Conservation (phyloP, 2,797 vertebrate species). For the Sebastes jordani region DNA sequence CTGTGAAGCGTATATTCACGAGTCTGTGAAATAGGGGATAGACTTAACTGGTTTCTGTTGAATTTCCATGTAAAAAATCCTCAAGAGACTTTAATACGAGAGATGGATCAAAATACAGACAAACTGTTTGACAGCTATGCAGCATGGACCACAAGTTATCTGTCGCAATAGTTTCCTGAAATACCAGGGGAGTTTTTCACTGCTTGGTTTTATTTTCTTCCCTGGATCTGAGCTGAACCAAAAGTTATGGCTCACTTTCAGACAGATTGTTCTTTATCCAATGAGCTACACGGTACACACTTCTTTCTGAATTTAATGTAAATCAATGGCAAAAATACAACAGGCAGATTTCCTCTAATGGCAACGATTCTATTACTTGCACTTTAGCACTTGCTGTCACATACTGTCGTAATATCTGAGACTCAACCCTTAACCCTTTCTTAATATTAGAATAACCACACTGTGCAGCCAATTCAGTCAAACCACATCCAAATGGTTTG, state of each 20-base stretch:
- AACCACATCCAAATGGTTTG: not conserved
- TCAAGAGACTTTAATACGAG: constrained; percentile 20
- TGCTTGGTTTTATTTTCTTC: constrained; percentile 36
- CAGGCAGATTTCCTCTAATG: not conserved
- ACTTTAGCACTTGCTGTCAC: not conserved
- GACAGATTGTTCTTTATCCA: constrained; percentile 12
- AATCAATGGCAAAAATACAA: constrained; percentile 1
- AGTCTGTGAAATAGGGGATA: not conserved
- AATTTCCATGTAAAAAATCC: constrained; percentile 27
- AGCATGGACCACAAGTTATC: constrained; percentile 36
- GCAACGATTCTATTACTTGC: not conserved
- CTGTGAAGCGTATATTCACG: not conserved
- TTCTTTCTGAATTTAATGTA: not conserved
- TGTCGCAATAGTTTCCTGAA: constrained; percentile 49
- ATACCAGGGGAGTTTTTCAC: constrained; percentile 38
- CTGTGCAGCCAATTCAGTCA: not conserved
- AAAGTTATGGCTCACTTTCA: constrained; percentile 27
- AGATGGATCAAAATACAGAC: constrained; percentile 26
- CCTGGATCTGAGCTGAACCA: constrained; percentile 16
- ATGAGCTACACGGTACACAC: not conserved
- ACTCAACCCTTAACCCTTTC: not conserved
- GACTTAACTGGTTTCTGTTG: constrained; percentile 24
- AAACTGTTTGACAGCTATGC: constrained; percentile 40
- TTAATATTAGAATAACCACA: not conserved
- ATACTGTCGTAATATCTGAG: not conserved